Evolutionary conservation across 2,797 vertebrate genomes (phyloP).

Genomic region (Rousettus madagascariensis): DNA sequence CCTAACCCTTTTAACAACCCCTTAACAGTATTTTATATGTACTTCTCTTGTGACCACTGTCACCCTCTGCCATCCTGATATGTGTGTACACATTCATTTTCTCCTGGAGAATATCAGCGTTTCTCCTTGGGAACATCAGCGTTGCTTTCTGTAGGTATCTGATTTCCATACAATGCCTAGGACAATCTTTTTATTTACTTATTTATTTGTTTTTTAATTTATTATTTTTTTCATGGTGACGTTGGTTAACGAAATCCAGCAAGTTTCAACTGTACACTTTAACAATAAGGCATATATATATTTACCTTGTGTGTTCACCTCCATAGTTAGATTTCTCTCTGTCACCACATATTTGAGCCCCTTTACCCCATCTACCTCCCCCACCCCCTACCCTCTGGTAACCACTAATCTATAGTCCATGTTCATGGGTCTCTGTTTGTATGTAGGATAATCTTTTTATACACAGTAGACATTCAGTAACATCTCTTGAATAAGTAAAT

Average conservation of each 20-base stretch:
- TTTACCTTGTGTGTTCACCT: too few species aligned
- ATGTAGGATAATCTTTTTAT: background rate
- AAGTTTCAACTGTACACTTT: too few species aligned
- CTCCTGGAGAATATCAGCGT: background rate
- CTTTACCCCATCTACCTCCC: too few species aligned
- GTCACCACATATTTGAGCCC: too few species aligned
- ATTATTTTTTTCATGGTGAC: too few species aligned
- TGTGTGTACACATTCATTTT: background rate
- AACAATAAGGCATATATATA: too few species aligned
- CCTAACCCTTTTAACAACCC: background rate
- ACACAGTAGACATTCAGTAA: background rate
- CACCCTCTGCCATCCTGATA: background rate
- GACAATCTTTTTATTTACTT: background rate
- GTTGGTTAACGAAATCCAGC: too few species aligned
- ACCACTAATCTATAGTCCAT: too few species aligned
- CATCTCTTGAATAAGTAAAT: background rate
- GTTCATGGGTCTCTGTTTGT: too few species aligned
- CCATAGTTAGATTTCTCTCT: too few species aligned
- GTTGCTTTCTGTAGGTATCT: background rate
- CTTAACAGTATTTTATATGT: background rate
- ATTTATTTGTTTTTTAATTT: too few species aligned
- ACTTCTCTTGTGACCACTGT: background rate
- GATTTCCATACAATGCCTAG: background rate
- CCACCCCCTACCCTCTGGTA: too few species aligned
- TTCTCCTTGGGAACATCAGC: background rate